These are phyloP conservation scores for Mythimna vitellina DNA, from an alignment of 2,888 invertebrate species.

Conservation along the genomic window DNA sequence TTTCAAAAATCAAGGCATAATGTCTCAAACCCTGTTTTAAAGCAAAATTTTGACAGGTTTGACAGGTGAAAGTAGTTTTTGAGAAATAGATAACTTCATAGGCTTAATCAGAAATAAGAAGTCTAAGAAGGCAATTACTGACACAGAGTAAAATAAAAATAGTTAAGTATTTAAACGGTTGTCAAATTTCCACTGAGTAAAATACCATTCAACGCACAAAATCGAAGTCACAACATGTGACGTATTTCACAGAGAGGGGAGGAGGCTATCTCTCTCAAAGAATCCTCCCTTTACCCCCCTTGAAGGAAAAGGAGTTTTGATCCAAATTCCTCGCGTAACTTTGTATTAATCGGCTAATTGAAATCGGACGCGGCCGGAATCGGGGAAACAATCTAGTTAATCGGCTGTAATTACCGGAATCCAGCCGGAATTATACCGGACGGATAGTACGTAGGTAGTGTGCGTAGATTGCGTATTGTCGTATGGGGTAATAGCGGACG, in stretches of 20 bases:
- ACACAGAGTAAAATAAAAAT: neutral
- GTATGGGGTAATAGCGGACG: neutral
- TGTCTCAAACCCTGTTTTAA: no score
- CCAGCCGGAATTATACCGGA: conserved; percentile 46
- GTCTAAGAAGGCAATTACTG: neutral
- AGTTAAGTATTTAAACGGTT: neutral
- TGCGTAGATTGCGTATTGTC: conserved; percentile 46
- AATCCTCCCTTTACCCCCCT: neutral
- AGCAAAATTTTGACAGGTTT: no score
- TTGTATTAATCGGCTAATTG: conserved; percentile 60
- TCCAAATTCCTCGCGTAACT: conserved; percentile 30
- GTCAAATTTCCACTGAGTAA: neutral
- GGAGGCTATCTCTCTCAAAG: conserved; percentile 17
- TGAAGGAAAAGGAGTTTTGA: conserved; percentile 16
- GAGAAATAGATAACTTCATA: no score
- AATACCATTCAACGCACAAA: conserved; percentile 1
- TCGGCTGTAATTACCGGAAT: conserved; percentile 58
- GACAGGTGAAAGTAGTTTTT: no score
- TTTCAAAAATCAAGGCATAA: no score
- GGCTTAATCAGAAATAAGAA: no score
- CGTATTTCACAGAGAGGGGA: conserved; percentile 23
- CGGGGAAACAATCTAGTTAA: conserved; percentile 61
- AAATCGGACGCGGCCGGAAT: conserved; percentile 53
- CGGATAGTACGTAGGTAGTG: conserved; percentile 38
- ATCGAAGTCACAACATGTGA: conserved; percentile 16